Conservation (phyloP, 2,113 vertebrate species). For the Petaurus breviceps region DNA sequence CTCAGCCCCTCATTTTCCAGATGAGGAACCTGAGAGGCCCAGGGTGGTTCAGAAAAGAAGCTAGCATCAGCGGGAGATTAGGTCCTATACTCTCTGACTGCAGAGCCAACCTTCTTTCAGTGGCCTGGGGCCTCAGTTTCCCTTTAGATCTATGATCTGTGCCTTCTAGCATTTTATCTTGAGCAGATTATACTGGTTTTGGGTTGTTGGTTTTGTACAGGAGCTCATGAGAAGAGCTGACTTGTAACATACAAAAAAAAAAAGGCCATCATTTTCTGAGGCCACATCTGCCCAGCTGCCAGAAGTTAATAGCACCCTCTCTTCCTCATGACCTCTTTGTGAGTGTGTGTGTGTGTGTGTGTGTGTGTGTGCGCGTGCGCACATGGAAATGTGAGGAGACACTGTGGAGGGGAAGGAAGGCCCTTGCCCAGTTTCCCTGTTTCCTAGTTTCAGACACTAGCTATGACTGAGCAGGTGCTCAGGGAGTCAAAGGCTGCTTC, state of each 20-base stretch:
- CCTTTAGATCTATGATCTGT: no score
- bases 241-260: neutral
- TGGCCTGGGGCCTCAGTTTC: no score
- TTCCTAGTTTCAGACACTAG: constrained; percentile 89
- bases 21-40: neutral
- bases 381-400: neutral
- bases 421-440: constrained; percentile 82
- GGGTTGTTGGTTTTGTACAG: neutral
- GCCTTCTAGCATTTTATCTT: neutral
- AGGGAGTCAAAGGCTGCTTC: constrained; percentile 83
- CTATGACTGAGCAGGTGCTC: constrained; percentile 84
- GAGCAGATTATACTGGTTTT: neutral
- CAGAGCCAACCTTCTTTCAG: neutral
- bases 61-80: neutral
- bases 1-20: neutral
- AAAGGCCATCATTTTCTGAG: neutral
- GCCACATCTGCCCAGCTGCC: neutral
- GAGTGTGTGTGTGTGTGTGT: no score
- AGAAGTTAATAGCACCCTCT: neutral
- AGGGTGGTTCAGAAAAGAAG: neutral
- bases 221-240: neutral
- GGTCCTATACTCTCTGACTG: neutral
- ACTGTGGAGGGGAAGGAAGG: constrained; percentile 50
- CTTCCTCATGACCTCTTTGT: no score
- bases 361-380: no score